A percentile compares a stretch with the other conserved stretches of the same genome.
phyloP scores from a whole-genome alignment of 2,113 vertebrate species.

The Sus scrofa region DNA sequence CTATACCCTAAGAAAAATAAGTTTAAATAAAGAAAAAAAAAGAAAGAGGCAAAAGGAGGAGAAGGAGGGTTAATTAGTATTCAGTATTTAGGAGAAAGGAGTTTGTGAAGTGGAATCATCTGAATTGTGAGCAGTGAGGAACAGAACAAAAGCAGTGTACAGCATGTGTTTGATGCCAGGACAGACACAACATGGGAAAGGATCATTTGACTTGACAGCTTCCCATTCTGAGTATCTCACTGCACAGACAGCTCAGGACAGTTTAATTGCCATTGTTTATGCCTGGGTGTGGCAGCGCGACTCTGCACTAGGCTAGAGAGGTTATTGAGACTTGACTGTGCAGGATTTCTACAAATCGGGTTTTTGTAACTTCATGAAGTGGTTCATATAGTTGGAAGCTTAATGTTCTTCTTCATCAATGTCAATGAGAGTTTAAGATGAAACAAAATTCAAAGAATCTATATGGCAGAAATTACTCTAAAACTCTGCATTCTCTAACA shows the following conservation, averaged over 20 bases:
- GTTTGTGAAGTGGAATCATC: slow-evolving; percentile 29
- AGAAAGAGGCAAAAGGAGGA: neutral
- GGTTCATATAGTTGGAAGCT: neutral
- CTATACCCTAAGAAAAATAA: too few species aligned
- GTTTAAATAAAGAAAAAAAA: neutral
- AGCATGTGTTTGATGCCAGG: neutral
- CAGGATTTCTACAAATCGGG: neutral
- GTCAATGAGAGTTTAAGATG: neutral
- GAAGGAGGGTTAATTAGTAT: neutral
- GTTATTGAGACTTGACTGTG: neutral
- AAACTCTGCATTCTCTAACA: neutral
- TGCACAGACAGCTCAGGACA: neutral
- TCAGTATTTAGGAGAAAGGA: neutral
- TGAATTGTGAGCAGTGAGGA: neutral
- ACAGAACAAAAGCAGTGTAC: neutral
- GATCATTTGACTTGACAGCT: neutral
- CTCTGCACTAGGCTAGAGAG: neutral
- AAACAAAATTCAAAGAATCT: neutral
- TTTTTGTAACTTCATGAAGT: neutral
- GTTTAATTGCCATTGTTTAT: neutral
- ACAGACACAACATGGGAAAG: neutral
- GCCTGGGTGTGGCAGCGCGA: neutral
- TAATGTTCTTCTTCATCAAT: neutral
- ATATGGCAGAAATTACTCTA: neutral
- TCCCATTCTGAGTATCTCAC: neutral